phyloP scores from a whole-genome alignment of 92 coral and sea anemone genomes.

The Desmophyllum pertusum region DNA sequence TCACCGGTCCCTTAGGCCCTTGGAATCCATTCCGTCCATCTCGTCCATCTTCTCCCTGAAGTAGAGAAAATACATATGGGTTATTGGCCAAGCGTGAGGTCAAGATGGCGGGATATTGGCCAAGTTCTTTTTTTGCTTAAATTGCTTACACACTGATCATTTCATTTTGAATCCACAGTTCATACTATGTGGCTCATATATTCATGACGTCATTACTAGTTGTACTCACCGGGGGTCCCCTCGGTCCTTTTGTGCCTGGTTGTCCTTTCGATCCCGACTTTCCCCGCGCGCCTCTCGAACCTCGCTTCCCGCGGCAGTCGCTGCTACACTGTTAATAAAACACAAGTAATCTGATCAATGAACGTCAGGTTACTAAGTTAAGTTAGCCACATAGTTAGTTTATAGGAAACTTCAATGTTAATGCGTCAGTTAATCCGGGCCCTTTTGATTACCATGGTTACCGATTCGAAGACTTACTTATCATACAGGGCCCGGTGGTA shows the following conservation, averaged over 20 bases:
- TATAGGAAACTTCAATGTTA: too few species aligned
- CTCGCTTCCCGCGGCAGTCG: conserved; percentile 89
- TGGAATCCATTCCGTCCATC: conserved; percentile 77
- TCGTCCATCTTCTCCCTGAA: conserved; percentile 81
- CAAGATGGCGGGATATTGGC: too few species aligned
- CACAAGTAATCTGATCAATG: neutral
- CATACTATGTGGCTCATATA: neutral
- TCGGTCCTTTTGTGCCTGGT: conserved; percentile 71
- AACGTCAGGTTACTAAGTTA: neutral
- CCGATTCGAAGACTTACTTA: neutral
- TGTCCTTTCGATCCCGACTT: conserved; percentile 76
- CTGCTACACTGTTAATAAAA: conserved; percentile 11
- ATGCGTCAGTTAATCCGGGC: too few species aligned
- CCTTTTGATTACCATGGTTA: neutral
- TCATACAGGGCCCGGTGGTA: neutral
- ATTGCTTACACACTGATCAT: neutral
- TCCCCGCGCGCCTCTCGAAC: conserved; percentile 85
- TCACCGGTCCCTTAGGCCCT: conserved; percentile 76
- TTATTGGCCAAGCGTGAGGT: too few species aligned
- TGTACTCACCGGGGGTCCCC: conserved; percentile 73
- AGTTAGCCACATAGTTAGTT: too few species aligned
- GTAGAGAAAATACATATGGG: neutral
- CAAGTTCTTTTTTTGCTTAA: too few species aligned
- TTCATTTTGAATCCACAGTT: neutral
- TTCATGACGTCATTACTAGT: too few species aligned